These are phyloP conservation scores for Sapayoa aenigma DNA, from an alignment of 2,113 vertebrate species.

Conservation along the genomic window DNA sequence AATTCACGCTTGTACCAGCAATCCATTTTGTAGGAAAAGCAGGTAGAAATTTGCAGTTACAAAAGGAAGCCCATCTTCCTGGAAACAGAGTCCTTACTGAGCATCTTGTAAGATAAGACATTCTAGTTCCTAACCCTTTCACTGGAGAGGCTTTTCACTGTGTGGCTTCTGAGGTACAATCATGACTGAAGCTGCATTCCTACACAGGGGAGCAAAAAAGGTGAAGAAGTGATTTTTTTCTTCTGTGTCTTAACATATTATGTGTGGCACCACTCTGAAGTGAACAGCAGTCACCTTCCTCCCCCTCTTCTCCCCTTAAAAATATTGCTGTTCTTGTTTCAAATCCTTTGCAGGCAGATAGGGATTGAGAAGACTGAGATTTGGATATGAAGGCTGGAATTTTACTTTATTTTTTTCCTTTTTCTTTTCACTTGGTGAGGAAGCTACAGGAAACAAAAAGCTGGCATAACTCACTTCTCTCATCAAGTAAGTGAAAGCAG, in stretches of 20 bases:
- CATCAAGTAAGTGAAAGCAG: constrained; percentile 5
- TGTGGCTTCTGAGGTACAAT: constrained; percentile 20
- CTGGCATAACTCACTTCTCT: not conserved
- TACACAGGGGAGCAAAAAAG: not conserved
- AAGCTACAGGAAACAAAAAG: not conserved
- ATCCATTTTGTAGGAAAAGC: constrained; percentile 29
- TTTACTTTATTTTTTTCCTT: too few relatives aligned
- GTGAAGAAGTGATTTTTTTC: constrained; percentile 33
- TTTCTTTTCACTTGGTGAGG: not conserved
- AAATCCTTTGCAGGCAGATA: not conserved
- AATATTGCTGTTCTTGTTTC: not conserved
- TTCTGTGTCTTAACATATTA: constrained; percentile 9
- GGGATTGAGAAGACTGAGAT: not conserved
- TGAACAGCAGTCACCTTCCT: not conserved
- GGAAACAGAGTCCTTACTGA: not conserved
- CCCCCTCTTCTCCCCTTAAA: not conserved
- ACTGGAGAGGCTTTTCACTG: not conserved
- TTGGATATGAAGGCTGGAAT: not conserved
- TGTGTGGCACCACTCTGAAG: not conserved
- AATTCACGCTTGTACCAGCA: not conserved
- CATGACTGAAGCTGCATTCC: not conserved
- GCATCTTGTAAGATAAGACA: not conserved
- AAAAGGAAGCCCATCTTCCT: constrained; percentile 6
- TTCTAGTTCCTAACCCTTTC: constrained; percentile 40
- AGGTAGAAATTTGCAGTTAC: constrained; percentile 13